Evolutionary conservation across 2,113 vertebrate species (phyloP), one percentile per base, ranked within the genome.

Genomic region (Tragelaphus strepsiceros): DNA sequence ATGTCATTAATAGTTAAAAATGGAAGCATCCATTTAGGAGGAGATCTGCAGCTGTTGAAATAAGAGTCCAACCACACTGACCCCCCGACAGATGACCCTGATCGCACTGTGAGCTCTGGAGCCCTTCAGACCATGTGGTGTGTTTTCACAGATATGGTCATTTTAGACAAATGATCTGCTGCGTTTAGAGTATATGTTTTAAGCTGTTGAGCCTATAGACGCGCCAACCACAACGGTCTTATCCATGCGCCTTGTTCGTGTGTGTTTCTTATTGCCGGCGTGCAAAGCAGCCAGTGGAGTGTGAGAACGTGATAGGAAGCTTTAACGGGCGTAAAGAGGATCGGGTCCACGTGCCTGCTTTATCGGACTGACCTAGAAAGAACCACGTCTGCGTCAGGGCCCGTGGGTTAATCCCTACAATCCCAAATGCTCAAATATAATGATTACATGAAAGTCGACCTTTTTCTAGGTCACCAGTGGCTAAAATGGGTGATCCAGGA

Each of bases 311-410:
- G 15, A 71, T 58, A 58, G 77, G 90, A 82, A 81, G 53, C 35
- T 80, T 82, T 93, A 94, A 78, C n/a, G 16, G 71, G 91, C 86
- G 64, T 53, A 83, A 51, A 91, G 88, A 83, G 89, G 89, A 93
- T 96, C 24, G 6, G 83, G 67, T 51, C 61, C 35, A 32, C 4
- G 6, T 64, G 82, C 78, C 84, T 51, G 51, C 87, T 74, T 97
- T 83, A 98, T 96, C 91, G 46, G 67, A 54, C 88, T 96, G 97
- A 96, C 96, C 96, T 91, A 91, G 83, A 97, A 96, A 97, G 53
- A 95, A 67, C 85, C 88, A 83, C 86, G 56, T 89, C 87, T 39
- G 88, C 56, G 19, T 85, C 28, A 39, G 5, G 19, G 85, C 43
- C 78, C 67, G 51, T 56, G 82, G 91, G 83, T 93, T 98, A 89